Evolutionary conservation across 2,888 invertebrate species (phyloP).

Genomic region (Bombyx huttoni): DNA sequence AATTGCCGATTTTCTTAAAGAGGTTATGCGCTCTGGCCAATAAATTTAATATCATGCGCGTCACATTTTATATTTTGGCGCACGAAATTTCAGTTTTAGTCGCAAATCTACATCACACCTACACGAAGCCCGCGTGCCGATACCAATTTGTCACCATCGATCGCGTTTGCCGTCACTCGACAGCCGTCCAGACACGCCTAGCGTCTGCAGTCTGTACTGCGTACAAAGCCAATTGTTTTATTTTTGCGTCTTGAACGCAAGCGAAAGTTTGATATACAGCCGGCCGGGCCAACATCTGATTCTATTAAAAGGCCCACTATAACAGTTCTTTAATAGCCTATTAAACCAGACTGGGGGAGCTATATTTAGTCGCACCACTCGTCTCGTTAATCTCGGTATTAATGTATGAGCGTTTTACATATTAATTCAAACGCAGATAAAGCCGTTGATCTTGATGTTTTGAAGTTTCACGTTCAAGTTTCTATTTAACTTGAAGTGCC

Average conservation of each 20-base stretch:
- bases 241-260: constrained; percentile 11
- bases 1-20: too few species aligned
- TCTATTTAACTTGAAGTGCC: background rate
- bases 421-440: background rate
- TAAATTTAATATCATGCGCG: too few species aligned
- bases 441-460: background rate
- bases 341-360: constrained; percentile 1
- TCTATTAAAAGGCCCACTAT: constrained; percentile 13
- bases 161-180: constrained; percentile 34
- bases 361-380: background rate
- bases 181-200: constrained; percentile 21
- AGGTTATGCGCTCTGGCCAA: too few species aligned
- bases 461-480: background rate
- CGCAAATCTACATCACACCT: constrained; percentile 11
- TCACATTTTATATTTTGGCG: too few species aligned
- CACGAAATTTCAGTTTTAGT: constrained; percentile 9
- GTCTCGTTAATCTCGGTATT: background rate
- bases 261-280: constrained; percentile 21
- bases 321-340: constrained; percentile 7
- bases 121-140: constrained; percentile 30
- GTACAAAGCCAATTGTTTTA: constrained; percentile 20
- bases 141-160: constrained; percentile 62
- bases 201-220: constrained; percentile 15
- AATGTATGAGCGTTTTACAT: background rate
- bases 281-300: constrained; percentile 6